A percentile compares a stretch with the other conserved stretches of the same genome.
phyloP scores from a whole-genome alignment of 64 coral and sea anemone species.

The Stichodactyla mertensii region DNA sequence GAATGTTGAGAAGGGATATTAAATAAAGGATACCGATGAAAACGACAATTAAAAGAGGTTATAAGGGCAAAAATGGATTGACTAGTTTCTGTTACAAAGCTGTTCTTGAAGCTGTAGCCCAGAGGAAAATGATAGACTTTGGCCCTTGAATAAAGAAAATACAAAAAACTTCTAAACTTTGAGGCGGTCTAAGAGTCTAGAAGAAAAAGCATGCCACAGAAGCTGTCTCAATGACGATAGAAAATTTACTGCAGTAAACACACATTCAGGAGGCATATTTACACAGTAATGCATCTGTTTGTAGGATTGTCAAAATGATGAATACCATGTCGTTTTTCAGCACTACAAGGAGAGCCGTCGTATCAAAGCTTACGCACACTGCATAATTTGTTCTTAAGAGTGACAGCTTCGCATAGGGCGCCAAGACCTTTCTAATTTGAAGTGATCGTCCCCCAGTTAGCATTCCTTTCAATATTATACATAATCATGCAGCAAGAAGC shows the following conservation, averaged over 20 bases:
- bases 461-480: background rate
- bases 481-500: background rate
- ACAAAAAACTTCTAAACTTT: background rate
- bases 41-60: background rate
- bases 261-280: background rate
- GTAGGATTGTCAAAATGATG: background rate
- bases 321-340: background rate
- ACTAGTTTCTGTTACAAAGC: conserved; percentile 13
- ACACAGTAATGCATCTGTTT: conserved; percentile 1
- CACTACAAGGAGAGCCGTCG: conserved; percentile 1
- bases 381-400: background rate
- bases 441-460: background rate
- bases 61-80: background rate
- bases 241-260: background rate
- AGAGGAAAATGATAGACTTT: background rate
- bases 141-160: background rate
- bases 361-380: background rate
- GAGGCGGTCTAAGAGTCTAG: background rate
- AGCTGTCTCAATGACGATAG: background rate
- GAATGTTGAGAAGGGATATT: background rate
- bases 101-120: background rate
- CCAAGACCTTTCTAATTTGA: background rate
- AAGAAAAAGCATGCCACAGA: background rate
- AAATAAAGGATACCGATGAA: background rate
- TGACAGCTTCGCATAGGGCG: background rate